These are phyloP conservation scores for Acleris laterana DNA, from an alignment of 2,888 invertebrate species.

Conservation along the genomic window DNA sequence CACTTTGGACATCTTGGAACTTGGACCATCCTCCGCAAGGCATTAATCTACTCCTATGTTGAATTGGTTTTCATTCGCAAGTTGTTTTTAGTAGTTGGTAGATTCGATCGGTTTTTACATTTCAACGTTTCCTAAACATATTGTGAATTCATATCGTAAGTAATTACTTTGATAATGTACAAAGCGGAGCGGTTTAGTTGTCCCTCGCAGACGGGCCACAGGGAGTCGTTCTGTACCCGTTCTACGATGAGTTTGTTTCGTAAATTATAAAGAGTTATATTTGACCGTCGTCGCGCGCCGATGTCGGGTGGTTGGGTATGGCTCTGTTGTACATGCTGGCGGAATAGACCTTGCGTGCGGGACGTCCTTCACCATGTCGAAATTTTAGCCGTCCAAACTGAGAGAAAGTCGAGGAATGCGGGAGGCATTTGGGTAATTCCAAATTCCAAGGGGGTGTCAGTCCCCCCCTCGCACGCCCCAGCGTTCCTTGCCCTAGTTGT, in stretches of 20 bases:
- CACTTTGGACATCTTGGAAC: too few relatives aligned
- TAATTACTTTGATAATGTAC: conserved; percentile 32
- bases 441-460: too few relatives aligned
- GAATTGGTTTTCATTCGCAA: not conserved
- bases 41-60: too few relatives aligned
- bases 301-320: not conserved
- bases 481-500: too few relatives aligned
- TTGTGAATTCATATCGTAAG: conserved; percentile 66
- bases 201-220: not conserved
- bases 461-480: too few relatives aligned
- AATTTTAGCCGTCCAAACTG: too few relatives aligned
- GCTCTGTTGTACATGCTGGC: too few relatives aligned
- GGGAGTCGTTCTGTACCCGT: conserved; percentile 14
- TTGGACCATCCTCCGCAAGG: too few relatives aligned
- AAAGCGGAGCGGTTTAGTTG: conserved; percentile 1
- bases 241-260: conserved; percentile 4
- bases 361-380: too few relatives aligned
- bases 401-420: too few relatives aligned
- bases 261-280: conserved; percentile 6
- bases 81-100: conserved; percentile 3
- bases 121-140: conserved; percentile 58
- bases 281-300: conserved; percentile 17
- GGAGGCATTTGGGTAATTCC: too few relatives aligned
- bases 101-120: conserved; percentile 43
- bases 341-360: too few relatives aligned